Percentiles rank a stretch among this genome's conserved stretches.
Evolutionary conservation across 1,140 invertebrate species (phyloP).

Genomic region (Sitodiplosis mosellana): DNA sequence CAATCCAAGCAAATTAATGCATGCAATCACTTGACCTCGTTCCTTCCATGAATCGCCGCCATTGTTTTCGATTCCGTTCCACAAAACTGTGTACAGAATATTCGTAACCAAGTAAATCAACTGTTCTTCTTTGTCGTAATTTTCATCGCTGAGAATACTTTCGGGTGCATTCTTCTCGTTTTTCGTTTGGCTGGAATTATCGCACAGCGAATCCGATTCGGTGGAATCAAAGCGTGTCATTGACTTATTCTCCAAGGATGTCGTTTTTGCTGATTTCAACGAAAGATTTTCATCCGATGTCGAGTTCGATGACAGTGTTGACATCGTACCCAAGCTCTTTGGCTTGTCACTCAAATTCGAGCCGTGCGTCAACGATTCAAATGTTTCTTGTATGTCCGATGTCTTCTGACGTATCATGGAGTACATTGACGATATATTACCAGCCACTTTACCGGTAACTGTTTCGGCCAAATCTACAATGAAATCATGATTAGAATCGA

Average conservation of each 20-base stretch:
- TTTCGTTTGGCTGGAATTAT: neutral
- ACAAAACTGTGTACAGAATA: slow-evolving; percentile 37
- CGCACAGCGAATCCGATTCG: slow-evolving; percentile 2
- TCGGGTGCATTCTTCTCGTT: slow-evolving; percentile 5
- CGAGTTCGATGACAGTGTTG: neutral
- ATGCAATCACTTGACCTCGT: slow-evolving; percentile 39
- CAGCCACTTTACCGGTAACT: slow-evolving; percentile 28
- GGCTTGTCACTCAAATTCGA: no score
- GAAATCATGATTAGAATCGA: neutral
- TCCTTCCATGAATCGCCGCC: slow-evolving; percentile 39
- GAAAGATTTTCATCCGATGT: neutral
- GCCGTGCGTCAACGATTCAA: slow-evolving; percentile 18
- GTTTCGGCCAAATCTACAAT: slow-evolving; percentile 28
- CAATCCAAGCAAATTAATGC: slow-evolving; percentile 37
- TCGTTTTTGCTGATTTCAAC: neutral
- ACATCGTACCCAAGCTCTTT: neutral
- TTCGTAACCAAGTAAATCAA: slow-evolving; percentile 37
- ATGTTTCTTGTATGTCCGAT: slow-evolving; percentile 30
- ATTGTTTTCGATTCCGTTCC: slow-evolving; percentile 39
- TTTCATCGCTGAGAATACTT: slow-evolving; percentile 21
- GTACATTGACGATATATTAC: slow-evolving; percentile 31
- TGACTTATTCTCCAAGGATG: neutral
- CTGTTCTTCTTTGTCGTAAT: slow-evolving; percentile 32
- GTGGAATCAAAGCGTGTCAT: neutral
- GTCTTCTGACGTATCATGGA: slow-evolving; percentile 31